Base-by-base conservation (phyloP, 2,797 vertebrate genomes). In the Acridotheres tristis region DNA sequence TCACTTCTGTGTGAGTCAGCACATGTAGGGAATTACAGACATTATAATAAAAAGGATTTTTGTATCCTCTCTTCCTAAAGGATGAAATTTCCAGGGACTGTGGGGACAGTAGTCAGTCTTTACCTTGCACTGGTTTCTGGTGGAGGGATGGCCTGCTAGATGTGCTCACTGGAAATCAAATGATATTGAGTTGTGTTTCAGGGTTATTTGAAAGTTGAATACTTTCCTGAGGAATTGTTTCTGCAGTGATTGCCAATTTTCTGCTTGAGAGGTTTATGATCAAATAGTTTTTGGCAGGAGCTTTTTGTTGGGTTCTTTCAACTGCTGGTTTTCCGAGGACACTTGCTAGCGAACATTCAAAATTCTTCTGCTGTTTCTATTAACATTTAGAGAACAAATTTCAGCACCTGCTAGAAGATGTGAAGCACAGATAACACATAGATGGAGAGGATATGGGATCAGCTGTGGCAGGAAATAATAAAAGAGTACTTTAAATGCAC, bases 241-340 rank as follows among this genome's bases (percentile, higher is more conserved):
- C 96, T 96, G 92, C 85, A 92, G 88, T 96, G 97, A 98, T 98
- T 98, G 97, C 96, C 96, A 98, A 98, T 98, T 98, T 98, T 98
- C 97, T 98, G 97, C 98, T 97, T 98, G 97, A 98, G 95, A 97
- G 96, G 95, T 96, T 98, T 97, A 97, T 96, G 97, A 98, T 97
- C 97, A 97, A 96, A 97, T 96, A 87, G 72, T 95, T 93, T 96
- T 89, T 97, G 88, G 74, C 91, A 95, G 85, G 38, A 92, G 89
- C 27, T 93, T 97, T 97, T 96, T 80, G 93, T 94, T 97, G 90
- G 55, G 82, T 95, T 96, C 85, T 97, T 97, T 95, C 91, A 96
- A 27, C 85, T 89, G 67, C 90, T 95, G 80, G 63, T 96, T 87
- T 97, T 94, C 65, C 0, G 67, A 94, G 95, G 89, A 94, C 88